Percentiles rank a stretch among this genome's conserved stretches.
Conservation (phyloP, 1,140 invertebrate genomes). For the Mizuhopecten yessoensis region DNA sequence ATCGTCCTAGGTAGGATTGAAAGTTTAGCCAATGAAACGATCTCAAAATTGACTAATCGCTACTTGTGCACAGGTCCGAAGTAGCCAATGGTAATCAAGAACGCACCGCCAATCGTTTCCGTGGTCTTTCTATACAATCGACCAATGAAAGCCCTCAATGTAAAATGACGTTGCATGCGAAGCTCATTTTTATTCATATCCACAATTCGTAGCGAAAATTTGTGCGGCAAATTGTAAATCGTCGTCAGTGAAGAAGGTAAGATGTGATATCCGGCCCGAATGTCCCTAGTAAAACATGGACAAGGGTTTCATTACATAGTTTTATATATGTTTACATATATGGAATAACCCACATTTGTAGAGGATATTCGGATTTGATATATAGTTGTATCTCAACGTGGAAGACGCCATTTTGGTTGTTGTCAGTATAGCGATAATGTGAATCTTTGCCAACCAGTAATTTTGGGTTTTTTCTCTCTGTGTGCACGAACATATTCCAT, state of each 20-base stretch:
- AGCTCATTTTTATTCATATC: slow-evolving; percentile 20
- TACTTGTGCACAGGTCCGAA: not conserved
- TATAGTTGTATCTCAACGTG: not conserved
- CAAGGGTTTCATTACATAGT: not conserved
- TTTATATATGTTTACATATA: not conserved
- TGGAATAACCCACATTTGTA: not conserved
- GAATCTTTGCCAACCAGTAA: not conserved
- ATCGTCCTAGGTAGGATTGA: slow-evolving; percentile 30
- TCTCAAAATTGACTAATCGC: slow-evolving; percentile 25
- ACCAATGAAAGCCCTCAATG: not conserved
- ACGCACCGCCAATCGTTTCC: not conserved
- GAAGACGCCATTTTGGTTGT: slow-evolving; percentile 4
- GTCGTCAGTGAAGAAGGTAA: slow-evolving; percentile 32
- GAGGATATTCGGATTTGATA: not conserved
- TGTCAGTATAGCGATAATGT: slow-evolving; percentile 6
- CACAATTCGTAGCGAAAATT: slow-evolving; percentile 38
- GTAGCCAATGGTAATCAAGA: not conserved
- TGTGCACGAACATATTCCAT: too few relatives aligned
- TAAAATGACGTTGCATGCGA: slow-evolving; percentile 6
- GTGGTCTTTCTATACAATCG: not conserved
- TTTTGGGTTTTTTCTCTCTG: not conserved
- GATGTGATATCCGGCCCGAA: not conserved
- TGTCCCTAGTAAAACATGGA: not conserved
- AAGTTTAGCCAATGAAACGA: not conserved
- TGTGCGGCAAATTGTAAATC: slow-evolving; percentile 38